These are phyloP conservation scores for Amphipoea oculea DNA, from an alignment of 2,888 invertebrate species.

Conservation along the genomic window DNA sequence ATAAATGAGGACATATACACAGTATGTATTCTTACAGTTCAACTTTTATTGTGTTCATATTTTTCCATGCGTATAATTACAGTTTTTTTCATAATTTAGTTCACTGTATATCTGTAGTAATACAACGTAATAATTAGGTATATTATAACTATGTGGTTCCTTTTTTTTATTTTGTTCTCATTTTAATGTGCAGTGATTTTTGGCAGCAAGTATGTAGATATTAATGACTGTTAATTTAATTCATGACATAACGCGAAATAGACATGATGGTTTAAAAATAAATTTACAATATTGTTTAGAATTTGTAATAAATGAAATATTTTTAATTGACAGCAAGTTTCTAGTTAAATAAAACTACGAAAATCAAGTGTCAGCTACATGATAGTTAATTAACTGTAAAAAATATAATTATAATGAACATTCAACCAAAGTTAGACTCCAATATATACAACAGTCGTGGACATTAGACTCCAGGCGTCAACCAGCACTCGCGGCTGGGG, in stretches of 20 bases:
- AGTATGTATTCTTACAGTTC: conserved; percentile 54
- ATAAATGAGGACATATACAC: conserved; percentile 49
- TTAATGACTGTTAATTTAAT: conserved; percentile 57
- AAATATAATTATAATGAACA: conserved; percentile 70
- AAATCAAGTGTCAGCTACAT: conserved; percentile 80
- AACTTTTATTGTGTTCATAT: conserved; percentile 63
- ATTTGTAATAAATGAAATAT: conserved; percentile 55
- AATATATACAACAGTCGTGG: conserved; percentile 75
- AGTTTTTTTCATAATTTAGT: conserved; percentile 48
- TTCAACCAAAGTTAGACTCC: conserved; percentile 83
- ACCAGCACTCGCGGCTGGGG: conserved; percentile 53
- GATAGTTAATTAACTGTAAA: conserved; percentile 71
- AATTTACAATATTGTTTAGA: conserved; percentile 49
- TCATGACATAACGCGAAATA: conserved; percentile 48
- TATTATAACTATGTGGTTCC: conserved; percentile 63
- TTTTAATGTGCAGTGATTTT: conserved; percentile 65
- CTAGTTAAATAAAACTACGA: conserved; percentile 76
- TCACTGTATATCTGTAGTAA: conserved; percentile 53
- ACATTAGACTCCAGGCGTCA: conserved; percentile 64
- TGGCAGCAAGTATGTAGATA: conserved; percentile 60
- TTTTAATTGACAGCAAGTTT: conserved; percentile 61
- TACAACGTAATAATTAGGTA: conserved; percentile 58
- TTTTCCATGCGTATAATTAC: conserved; percentile 59
- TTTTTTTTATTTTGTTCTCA: conserved; percentile 59
- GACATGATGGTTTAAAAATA: conserved; percentile 48